Conservation (phyloP, 53 echinoderm and acorn worm genomes). For the Stichopus horrens region DNA sequence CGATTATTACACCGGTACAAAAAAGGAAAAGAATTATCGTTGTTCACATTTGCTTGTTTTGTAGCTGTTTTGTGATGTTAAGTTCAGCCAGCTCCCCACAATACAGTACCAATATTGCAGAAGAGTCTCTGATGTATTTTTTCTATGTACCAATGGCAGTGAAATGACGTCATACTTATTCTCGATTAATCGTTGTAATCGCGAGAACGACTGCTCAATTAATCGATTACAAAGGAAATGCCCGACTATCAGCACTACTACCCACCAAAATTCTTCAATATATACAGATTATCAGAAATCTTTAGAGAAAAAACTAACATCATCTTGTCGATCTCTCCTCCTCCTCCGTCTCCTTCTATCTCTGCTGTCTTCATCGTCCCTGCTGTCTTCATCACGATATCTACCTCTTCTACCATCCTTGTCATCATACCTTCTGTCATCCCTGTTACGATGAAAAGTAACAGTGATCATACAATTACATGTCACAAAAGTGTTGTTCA, state of each 20-base stretch:
- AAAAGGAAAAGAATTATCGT: background rate
- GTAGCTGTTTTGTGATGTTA: background rate
- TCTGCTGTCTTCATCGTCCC: constrained; percentile 41
- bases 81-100: background rate
- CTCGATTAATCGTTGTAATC: background rate
- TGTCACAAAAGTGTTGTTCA: no score
- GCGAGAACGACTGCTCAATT: background rate
- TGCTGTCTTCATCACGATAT: constrained; percentile 43
- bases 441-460: background rate
- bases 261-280: background rate
- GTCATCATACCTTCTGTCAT: constrained; percentile 44
- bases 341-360: constrained; percentile 50
- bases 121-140: background rate
- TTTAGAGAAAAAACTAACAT: constrained; percentile 56
- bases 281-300: background rate
- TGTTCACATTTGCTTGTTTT: background rate
- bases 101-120: background rate
- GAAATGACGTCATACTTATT: background rate
- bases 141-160: background rate
- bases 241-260: background rate
- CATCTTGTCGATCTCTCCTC: constrained; percentile 49
- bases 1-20: background rate
- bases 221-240: constrained; percentile 11
- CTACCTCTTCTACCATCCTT: constrained; percentile 58
- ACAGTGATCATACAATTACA: no score